phyloP scores from a whole-genome alignment of 2,888 invertebrate species.

The Drosophila cyrtoloma region DNA sequence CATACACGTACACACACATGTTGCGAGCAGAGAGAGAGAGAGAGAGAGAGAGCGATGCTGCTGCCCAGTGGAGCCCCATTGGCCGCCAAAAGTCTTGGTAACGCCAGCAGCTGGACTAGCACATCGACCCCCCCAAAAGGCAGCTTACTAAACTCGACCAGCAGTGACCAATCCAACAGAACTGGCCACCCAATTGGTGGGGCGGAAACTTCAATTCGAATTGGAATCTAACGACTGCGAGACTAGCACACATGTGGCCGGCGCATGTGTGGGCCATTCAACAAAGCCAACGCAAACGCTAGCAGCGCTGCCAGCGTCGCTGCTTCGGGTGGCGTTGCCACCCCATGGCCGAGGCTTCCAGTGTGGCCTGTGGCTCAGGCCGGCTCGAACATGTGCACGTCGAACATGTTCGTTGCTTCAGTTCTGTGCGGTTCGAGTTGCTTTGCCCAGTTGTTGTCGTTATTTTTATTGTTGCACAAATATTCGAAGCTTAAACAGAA shows the following conservation, averaged over 20 bases:
- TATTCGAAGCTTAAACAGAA: not conserved
- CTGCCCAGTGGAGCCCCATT: slow-evolving; percentile 55
- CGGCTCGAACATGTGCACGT: slow-evolving; percentile 47
- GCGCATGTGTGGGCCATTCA: slow-evolving; percentile 57
- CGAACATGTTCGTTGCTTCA: slow-evolving; percentile 42
- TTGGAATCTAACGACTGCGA: slow-evolving; percentile 35
- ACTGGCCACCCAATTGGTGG: slow-evolving; percentile 67
- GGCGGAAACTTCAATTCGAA: slow-evolving; percentile 70
- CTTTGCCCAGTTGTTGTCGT: not conserved
- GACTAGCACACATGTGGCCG: slow-evolving; percentile 37
- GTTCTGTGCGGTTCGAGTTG: not conserved
- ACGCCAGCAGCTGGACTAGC: slow-evolving; percentile 21
- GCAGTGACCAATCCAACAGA: slow-evolving; percentile 68
- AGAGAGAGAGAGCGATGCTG: slow-evolving; percentile 4
- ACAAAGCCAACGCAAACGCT: slow-evolving; percentile 6
- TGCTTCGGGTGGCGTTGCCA: slow-evolving; percentile 24
- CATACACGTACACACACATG: not conserved
- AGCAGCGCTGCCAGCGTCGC: slow-evolving; percentile 44
- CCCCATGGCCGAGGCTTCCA: slow-evolving; percentile 23
- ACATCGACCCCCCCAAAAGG: slow-evolving; percentile 1
- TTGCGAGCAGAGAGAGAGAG: slow-evolving; percentile 9
- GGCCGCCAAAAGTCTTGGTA: slow-evolving; percentile 43
- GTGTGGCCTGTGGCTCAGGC: slow-evolving; percentile 28
- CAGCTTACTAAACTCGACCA: slow-evolving; percentile 38
- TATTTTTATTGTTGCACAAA: not conserved